Evolutionary conservation across 2,113 vertebrate species (phyloP).

Genomic region (Fukomys damarensis): DNA sequence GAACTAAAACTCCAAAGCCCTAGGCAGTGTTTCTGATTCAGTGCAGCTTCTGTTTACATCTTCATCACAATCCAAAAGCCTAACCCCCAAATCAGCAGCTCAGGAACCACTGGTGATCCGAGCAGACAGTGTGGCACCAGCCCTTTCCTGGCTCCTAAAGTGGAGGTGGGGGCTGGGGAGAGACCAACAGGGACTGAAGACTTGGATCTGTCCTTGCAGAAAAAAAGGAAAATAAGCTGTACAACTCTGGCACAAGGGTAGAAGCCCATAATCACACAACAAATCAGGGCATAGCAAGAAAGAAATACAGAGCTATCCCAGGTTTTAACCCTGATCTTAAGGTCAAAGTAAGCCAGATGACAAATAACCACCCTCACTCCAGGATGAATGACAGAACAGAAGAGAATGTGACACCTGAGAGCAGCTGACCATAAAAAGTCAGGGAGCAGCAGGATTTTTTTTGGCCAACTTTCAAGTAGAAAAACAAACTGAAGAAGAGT

Average conservation of each 20-base stretch:
- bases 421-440: conserved; percentile 29
- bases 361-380: conserved; percentile 67
- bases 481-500: conserved; percentile 66
- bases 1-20: conserved; percentile 1
- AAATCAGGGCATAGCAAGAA: conserved; percentile 57
- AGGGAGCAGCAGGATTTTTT: conserved; percentile 54
- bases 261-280: conserved; percentile 64
- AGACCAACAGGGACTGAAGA: conserved; percentile 67
- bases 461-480: conserved; percentile 64
- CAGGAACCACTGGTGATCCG: conserved; percentile 46
- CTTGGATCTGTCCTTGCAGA: conserved; percentile 31
- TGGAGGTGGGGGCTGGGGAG: conserved; percentile 4
- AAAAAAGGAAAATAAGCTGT: conserved; percentile 66
- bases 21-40: conserved; percentile 10
- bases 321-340: conserved; percentile 61
- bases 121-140: conserved; percentile 49
- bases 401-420: conserved; percentile 68
- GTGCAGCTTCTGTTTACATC: neutral
- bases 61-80: conserved; percentile 54
- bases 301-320: neutral
- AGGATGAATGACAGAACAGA: conserved; percentile 66
- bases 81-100: conserved; percentile 54
- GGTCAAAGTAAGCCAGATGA: conserved; percentile 62
- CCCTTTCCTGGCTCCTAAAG: conserved; percentile 49
- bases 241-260: conserved; percentile 50